These are phyloP conservation scores for Acanthoscelides obtectus DNA, from an alignment of 2,888 invertebrate genomes.

Conservation along the genomic window DNA sequence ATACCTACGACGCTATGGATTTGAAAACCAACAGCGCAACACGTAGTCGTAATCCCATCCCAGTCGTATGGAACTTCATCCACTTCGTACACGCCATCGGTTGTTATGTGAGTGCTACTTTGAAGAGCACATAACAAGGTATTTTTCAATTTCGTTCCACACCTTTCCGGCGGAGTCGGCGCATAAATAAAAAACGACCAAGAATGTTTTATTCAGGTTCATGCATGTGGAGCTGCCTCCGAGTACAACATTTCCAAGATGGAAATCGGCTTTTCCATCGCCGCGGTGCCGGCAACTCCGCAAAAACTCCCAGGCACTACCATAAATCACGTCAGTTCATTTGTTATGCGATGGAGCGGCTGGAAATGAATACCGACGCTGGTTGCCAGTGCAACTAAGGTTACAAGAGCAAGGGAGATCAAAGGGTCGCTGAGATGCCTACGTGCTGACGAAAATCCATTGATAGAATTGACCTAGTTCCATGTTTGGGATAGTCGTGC, in stretches of 20 bases:
- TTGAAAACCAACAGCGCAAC: no score
- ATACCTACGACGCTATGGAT: no score
- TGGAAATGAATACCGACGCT: not conserved
- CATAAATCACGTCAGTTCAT: not conserved
- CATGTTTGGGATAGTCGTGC: no score
- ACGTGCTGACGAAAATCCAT: no score
- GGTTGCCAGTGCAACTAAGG: not conserved
- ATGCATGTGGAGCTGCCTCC: not conserved
- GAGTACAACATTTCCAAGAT: not conserved
- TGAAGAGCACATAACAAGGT: not conserved
- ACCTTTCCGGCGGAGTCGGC: not conserved
- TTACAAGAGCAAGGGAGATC: not conserved
- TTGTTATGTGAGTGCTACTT: no score
- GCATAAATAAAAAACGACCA: not conserved
- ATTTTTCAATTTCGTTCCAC: not conserved
- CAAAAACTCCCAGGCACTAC: not conserved
- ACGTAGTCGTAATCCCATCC: no score
- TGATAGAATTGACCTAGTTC: no score
- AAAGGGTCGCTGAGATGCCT: not conserved
- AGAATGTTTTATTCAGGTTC: not conserved
- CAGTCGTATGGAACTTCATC: no score
- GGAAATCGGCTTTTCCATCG: not conserved
- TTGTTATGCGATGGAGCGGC: not conserved
- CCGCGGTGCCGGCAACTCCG: not conserved
- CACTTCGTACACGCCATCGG: no score